Conservation (phyloP, 2,113 vertebrate genomes). For the Phaethon lepturus region DNA sequence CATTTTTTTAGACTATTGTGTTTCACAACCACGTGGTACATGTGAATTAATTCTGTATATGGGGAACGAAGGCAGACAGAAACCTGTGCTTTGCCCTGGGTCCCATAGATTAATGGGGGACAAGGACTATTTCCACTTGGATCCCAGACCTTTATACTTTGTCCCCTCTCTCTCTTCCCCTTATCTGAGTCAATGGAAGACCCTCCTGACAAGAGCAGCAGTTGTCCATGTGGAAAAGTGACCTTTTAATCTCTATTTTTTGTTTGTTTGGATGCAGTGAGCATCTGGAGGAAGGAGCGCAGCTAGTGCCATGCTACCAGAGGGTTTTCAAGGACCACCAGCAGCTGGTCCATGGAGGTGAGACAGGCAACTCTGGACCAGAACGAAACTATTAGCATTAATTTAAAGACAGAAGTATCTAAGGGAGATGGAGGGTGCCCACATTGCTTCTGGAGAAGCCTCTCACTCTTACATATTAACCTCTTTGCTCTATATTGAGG, state of each 20-base stretch:
- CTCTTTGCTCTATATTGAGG: not conserved
- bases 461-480: not conserved
- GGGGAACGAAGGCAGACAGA: not conserved
- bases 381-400: not conserved
- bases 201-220: not conserved
- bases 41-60: not conserved
- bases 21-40: not conserved
- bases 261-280: not conserved
- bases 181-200: not conserved
- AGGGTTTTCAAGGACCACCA: not conserved
- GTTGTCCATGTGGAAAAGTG: not conserved
- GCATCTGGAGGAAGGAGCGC: not conserved
- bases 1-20: not conserved
- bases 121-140: rapidly evolving
- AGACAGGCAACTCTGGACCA: not conserved
- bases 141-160: not conserved
- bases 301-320: not conserved
- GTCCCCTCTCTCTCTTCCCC: not conserved
- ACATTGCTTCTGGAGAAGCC: not conserved
- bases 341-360: not conserved
- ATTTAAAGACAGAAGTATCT: not conserved
- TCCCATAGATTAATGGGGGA: not conserved
- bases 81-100: not conserved
- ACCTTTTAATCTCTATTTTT: not conserved
- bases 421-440: not conserved